phyloP scores from a whole-genome alignment of 2,113 vertebrate species.

The Sitta europaea region DNA sequence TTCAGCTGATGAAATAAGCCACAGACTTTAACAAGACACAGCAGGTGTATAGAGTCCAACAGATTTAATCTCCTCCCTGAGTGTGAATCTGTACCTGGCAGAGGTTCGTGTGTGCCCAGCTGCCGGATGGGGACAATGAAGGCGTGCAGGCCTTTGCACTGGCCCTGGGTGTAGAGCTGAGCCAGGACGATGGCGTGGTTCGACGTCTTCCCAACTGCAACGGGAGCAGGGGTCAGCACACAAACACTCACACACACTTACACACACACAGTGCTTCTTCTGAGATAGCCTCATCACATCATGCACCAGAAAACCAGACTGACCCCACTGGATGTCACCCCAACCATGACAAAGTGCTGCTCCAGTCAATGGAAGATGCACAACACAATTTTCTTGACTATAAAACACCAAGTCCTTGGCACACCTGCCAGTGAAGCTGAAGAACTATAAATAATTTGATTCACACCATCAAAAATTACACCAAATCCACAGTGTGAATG shows the following conservation, averaged over 20 bases:
- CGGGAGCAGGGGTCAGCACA: background rate
- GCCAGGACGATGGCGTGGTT: constrained; percentile 96
- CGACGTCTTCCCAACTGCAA: constrained; percentile 92
- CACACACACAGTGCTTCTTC: background rate
- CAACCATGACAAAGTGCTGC: background rate
- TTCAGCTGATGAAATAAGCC: background rate
- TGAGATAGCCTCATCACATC: background rate
- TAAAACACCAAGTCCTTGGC: background rate
- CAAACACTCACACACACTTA: background rate
- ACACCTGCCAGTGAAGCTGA: background rate
- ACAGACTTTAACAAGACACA: background rate
- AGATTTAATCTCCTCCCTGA: background rate
- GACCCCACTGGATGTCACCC: background rate
- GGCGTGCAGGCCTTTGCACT: constrained; percentile 88
- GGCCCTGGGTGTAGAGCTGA: constrained; percentile 89
- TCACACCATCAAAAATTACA: background rate
- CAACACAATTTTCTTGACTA: background rate
- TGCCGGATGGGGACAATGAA: constrained; percentile 91
- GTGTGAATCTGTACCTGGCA: constrained; percentile 81
- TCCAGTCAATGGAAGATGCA: background rate
- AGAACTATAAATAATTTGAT: background rate
- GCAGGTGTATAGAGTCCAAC: background rate
- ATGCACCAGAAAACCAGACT: background rate
- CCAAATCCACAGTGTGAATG: background rate
- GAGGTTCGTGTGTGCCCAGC: constrained; percentile 85